Base-by-base conservation (phyloP, 2,888 invertebrate genomes). In the Chrysolina oricalcia region DNA sequence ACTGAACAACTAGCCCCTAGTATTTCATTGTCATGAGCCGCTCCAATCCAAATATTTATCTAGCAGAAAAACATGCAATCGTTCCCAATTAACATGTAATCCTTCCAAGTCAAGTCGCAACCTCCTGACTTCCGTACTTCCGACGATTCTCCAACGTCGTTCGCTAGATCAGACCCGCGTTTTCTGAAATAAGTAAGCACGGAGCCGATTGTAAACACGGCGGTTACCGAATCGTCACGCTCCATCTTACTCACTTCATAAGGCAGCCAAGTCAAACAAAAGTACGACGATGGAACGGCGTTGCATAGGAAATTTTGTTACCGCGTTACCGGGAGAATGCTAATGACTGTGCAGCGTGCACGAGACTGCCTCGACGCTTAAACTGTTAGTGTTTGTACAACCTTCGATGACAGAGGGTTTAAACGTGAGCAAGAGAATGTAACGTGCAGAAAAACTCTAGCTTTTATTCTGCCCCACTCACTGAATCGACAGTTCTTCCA, bases 241-340 rank as follows among this genome's bases (percentile, higher is more conserved):
- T 71, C 76, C 76, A 79, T 81, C 78, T 81, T 81, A 79, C 81
- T 77, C 76, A 76, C 79, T 81, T 77, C 74, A 80, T 80, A 77
- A 79, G 74, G 78, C 70, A 56, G 63, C 71, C 71, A 79, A 78
- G 63, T 77, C 75, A 79, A 80, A 79, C 80, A 79, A 73, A 75
- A 80, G 66, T 71, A 53, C 50, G 6, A 67, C 63, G 35, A 73
- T 62, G 67, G 64, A 48, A 62, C 35, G 19, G 19, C 50, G 46
- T 23, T 70, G 73, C 68, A 66, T 67, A 64, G 59, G 73, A 72
- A 75, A 77, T 75, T 78, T 78, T 74, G 78, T 67, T 65, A 70
- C 68, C 50, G 19, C 73, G 78, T 67, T 62, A 70, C 68, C 50
- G 19, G 50, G 71, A 74, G 78, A 76, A 80, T 80, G 79, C 74